Evolutionary conservation across 1,140 invertebrate species (phyloP).

Genomic region (Myzus persicae): DNA sequence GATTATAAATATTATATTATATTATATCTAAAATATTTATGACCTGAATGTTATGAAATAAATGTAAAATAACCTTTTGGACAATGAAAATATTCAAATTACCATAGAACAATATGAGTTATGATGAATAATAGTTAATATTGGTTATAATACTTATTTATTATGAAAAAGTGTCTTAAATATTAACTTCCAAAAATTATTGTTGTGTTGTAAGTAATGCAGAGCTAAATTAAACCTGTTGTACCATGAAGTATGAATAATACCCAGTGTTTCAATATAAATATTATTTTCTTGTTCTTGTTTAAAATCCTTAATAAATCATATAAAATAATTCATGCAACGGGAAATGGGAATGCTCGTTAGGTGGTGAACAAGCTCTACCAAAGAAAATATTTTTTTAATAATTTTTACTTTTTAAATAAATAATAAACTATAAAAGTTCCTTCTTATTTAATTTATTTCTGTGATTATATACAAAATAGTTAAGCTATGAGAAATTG

Average conservation of each 20-base stretch:
- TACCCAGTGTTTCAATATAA: slow-evolving; percentile 53
- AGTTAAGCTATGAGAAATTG: too few species aligned
- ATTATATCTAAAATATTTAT: not conserved
- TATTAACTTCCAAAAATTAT: slow-evolving; percentile 48
- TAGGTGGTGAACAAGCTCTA: too few species aligned
- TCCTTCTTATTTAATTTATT: too few species aligned
- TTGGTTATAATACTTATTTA: slow-evolving; percentile 16
- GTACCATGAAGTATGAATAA: slow-evolving; percentile 49
- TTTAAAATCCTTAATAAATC: slow-evolving; percentile 50
- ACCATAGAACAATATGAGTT: not conserved
- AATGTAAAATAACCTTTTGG: too few species aligned
- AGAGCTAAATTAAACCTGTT: slow-evolving; percentile 54
- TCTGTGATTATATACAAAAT: too few species aligned
- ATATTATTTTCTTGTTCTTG: slow-evolving; percentile 49
- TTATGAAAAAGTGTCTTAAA: slow-evolving; percentile 53
- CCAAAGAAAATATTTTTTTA: too few species aligned
- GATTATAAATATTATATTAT: not conserved
- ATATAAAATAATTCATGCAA: not conserved
- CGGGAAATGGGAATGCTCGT: too few species aligned
- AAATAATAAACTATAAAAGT: too few species aligned
- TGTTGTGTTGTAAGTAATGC: slow-evolving; percentile 55
- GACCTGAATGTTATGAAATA: too few species aligned
- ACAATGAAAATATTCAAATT: not conserved
- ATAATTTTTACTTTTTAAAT: too few species aligned
- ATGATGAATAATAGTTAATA: not conserved